Evolutionary conservation across 1,140 invertebrate species (phyloP).

Genomic region (Drosophila hydei): DNA sequence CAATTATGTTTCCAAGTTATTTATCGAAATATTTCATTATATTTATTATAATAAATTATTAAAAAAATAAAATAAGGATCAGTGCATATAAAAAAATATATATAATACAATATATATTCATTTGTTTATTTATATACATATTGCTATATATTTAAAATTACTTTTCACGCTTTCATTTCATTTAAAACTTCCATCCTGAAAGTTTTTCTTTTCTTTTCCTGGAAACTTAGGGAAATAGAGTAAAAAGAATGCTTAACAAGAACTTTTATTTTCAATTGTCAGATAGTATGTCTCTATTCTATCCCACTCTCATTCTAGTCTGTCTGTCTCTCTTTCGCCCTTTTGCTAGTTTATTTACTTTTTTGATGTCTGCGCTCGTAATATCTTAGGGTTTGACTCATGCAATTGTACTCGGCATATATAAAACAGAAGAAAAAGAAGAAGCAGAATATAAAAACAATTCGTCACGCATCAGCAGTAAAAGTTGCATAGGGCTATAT

Average conservation of each 20-base stretch:
- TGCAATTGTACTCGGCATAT: slow-evolving; percentile 32
- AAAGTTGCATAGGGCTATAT: slow-evolving; percentile 16
- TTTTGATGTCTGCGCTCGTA: slow-evolving; percentile 1
- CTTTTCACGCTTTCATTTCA: background rate
- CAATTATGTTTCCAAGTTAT: too few relatives aligned
- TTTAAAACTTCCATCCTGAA: background rate
- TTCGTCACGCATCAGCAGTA: slow-evolving; percentile 32
- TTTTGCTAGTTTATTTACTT: background rate
- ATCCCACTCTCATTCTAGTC: background rate
- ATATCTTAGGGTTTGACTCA: slow-evolving; percentile 25
- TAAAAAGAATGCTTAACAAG: background rate
- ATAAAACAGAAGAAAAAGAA: background rate
- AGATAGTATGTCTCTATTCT: background rate
- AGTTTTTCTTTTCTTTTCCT: background rate
- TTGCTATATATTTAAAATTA: too few relatives aligned
- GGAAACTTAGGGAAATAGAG: background rate
- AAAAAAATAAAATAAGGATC: too few relatives aligned
- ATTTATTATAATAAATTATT: too few relatives aligned
- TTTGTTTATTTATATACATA: too few relatives aligned
- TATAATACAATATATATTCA: too few relatives aligned
- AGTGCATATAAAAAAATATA: too few relatives aligned
- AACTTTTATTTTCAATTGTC: background rate
- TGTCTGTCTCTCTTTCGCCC: background rate
- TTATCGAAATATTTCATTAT: too few relatives aligned
- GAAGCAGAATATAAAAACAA: slow-evolving; percentile 2